These are phyloP conservation scores for Actinopyga echinites DNA, from an alignment of 53 echinoderm and acorn worm species.

Conservation along the genomic window DNA sequence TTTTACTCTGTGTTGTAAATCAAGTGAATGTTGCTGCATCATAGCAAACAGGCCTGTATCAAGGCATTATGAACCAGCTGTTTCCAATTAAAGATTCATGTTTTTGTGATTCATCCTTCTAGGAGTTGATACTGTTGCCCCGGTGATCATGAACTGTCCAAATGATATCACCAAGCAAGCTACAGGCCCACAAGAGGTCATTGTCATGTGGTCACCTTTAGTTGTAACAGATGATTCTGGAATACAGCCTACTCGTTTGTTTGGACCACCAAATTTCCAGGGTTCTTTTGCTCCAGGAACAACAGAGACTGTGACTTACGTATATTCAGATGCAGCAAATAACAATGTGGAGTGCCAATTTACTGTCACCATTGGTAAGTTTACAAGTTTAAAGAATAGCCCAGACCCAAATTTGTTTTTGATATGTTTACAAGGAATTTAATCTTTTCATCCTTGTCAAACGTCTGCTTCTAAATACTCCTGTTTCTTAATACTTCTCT, in stretches of 20 bases:
- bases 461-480: no score
- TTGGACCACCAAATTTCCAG: constrained; percentile 22
- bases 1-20: no score
- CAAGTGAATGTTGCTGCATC: no score
- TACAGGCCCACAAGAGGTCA: not conserved
- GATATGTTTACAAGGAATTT: no score
- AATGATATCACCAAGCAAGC: not conserved
- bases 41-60: no score
- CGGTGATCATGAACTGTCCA: constrained; percentile 13
- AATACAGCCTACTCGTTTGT: not conserved
- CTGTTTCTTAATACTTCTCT: no score
- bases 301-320: not conserved
- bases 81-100: no score
- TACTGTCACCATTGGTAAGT: constrained; percentile 8
- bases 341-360: not conserved
- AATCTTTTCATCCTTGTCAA: no score
- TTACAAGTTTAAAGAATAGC: no score
- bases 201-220: not conserved
- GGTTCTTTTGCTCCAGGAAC: constrained; percentile 7
- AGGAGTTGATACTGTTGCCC: not conserved
- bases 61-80: no score
- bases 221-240: constrained; percentile 14
- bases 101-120: no score
- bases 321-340: not conserved
- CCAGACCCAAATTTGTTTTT: no score